These are phyloP conservation scores for Sapayoa aenigma DNA, from an alignment of 2,113 vertebrate species.

Conservation along the genomic window DNA sequence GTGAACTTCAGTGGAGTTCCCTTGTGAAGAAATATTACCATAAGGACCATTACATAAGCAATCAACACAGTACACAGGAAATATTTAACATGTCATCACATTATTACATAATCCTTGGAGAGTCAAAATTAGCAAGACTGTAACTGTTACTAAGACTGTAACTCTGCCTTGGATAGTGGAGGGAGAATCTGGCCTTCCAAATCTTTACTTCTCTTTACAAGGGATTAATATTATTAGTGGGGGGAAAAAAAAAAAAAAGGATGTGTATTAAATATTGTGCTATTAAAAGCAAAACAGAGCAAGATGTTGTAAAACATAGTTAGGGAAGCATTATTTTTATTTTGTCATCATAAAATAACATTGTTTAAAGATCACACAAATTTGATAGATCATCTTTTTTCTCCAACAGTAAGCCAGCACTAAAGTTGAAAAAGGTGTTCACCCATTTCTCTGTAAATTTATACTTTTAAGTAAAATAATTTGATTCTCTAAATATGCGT, in stretches of 20 bases:
- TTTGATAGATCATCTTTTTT: slow-evolving; percentile 49
- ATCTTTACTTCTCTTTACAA: slow-evolving; percentile 24
- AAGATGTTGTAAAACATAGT: slow-evolving; percentile 67
- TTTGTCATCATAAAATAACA: slow-evolving; percentile 70
- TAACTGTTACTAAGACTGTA: slow-evolving; percentile 1
- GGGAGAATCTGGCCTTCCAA: neutral
- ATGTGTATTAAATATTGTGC: slow-evolving; percentile 18
- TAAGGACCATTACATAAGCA: slow-evolving; percentile 35
- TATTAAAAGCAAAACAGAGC: slow-evolving; percentile 58
- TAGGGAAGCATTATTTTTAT: slow-evolving; percentile 73
- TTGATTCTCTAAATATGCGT: slow-evolving; percentile 59
- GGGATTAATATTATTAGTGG: neutral
- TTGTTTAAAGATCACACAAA: slow-evolving; percentile 58
- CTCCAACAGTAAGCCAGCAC: slow-evolving; percentile 16
- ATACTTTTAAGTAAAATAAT: slow-evolving; percentile 67
- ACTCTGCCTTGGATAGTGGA: neutral
- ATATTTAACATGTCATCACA: slow-evolving; percentile 25
- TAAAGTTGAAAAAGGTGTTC: slow-evolving; percentile 13
- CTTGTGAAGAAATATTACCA: neutral
- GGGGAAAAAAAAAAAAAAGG: neutral
- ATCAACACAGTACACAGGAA: slow-evolving; percentile 36
- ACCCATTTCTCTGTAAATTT: slow-evolving; percentile 30
- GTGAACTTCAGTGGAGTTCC: neutral
- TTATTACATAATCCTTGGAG: slow-evolving; percentile 28
- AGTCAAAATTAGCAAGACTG: slow-evolving; percentile 34